These are phyloP conservation scores for Porites lutea DNA, from an alignment of 64 coral and sea anemone species.

Conservation along the genomic window DNA sequence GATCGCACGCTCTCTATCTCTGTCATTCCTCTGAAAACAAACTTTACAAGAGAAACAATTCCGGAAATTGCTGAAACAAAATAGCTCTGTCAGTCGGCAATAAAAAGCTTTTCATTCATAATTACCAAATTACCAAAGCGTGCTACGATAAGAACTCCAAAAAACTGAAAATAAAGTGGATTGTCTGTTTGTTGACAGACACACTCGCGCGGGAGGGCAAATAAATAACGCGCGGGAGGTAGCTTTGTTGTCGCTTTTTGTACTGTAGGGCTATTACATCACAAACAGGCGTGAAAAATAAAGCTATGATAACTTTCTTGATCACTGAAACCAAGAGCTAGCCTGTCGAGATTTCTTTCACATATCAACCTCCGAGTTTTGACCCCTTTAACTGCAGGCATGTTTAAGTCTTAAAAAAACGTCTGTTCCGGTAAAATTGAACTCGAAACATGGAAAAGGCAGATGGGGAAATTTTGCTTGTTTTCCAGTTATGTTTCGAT, in stretches of 20 bases:
- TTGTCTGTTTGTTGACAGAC: constrained; percentile 30
- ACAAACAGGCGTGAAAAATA: constrained; percentile 39
- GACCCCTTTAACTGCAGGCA: not conserved
- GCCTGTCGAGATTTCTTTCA: not conserved
- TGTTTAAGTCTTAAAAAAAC: not conserved
- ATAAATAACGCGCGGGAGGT: not conserved
- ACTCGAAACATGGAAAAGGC: not conserved
- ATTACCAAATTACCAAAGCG: constrained; percentile 2
- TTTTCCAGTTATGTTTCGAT: not conserved
- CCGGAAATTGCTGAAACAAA: constrained; percentile 44
- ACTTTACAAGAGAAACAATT: constrained; percentile 30
- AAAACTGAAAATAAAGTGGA: constrained; percentile 24
- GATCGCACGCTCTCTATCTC: not conserved
- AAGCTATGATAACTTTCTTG: not conserved
- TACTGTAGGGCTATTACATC: not conserved
- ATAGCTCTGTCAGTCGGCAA: constrained; percentile 35
- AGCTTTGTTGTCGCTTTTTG: not conserved
- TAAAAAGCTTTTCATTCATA: constrained; percentile 31
- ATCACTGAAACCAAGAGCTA: not conserved
- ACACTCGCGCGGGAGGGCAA: not conserved
- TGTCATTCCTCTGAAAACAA: constrained; percentile 29
- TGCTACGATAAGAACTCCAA: not conserved
- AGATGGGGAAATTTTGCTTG: not conserved
- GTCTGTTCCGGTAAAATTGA: not conserved
- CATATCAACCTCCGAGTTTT: not conserved